Percentiles rank a stretch among this genome's conserved stretches.
Conservation (phyloP, 1,140 invertebrate genomes). For the Listronotus oregonensis region DNA sequence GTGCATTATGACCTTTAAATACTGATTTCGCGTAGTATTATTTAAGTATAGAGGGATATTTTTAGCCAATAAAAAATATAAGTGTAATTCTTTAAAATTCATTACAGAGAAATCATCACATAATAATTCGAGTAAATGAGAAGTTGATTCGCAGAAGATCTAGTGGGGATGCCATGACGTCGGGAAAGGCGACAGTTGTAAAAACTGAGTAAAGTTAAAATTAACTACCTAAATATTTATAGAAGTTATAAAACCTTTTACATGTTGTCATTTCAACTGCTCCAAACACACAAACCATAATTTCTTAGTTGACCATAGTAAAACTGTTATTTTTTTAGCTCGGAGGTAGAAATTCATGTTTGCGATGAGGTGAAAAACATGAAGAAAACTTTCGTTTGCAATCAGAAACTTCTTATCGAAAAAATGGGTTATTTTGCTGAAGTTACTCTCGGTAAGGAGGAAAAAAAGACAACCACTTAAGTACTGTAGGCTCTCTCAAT, state of each 20-base stretch:
- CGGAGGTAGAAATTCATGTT: constrained; percentile 84
- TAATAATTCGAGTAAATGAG: background rate
- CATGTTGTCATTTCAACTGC: no score
- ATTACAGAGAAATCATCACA: constrained; percentile 20
- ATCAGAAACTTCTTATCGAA: constrained; percentile 79
- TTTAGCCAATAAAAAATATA: no score
- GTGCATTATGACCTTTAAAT: no score
- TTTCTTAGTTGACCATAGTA: no score
- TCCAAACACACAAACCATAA: no score
- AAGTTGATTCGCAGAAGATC: constrained; percentile 29
- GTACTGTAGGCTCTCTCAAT: no score
- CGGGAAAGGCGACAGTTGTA: constrained; percentile 18
- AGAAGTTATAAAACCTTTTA: no score
- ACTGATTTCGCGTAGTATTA: no score
- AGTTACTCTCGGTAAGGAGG: constrained; percentile 68
- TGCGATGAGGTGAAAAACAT: constrained; percentile 85
- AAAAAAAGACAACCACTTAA: no score
- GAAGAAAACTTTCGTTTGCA: constrained; percentile 86
- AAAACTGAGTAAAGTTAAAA: constrained; percentile 37
- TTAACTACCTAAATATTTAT: no score
- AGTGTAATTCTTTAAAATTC: no score
- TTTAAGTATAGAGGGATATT: no score
- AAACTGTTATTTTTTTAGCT: constrained; percentile 57
- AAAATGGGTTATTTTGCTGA: constrained; percentile 96
- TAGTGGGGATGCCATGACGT: constrained; percentile 24